These are phyloP conservation scores for Aselliscus stoliczkanus DNA, from an alignment of 2,797 vertebrate species.

Conservation along the genomic window DNA sequence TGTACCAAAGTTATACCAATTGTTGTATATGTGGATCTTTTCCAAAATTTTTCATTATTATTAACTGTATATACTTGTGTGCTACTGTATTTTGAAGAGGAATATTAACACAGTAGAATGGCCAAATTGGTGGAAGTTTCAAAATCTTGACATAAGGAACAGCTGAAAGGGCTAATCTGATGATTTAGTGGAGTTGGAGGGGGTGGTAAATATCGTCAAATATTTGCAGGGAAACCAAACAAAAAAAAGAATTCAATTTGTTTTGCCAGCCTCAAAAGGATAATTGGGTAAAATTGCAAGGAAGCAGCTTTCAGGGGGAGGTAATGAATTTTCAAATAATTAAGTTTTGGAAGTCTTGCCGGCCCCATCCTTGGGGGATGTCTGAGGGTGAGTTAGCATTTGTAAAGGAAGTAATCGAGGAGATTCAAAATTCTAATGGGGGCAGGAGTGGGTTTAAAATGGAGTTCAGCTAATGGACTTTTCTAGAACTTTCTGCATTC, in stretches of 20 bases:
- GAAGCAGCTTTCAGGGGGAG: neutral
- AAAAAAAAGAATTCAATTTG: slow-evolving; percentile 36
- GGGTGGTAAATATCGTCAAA: slow-evolving; percentile 33
- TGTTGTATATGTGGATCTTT: neutral
- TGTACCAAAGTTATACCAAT: neutral
- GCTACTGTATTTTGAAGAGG: neutral
- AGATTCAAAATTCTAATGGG: neutral
- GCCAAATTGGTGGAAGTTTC: neutral
- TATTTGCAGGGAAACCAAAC: slow-evolving; percentile 43
- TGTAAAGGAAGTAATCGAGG: slow-evolving; percentile 11
- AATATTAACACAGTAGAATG: neutral
- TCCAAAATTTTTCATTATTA: neutral
- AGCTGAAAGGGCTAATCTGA: neutral
- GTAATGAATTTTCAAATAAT: slow-evolving; percentile 56
- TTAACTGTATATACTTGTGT: neutral
- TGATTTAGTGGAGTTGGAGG: neutral
- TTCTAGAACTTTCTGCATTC: neutral
- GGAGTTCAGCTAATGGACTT: neutral
- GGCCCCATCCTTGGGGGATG: neutral
- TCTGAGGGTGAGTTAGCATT: neutral
- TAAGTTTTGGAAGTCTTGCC: slow-evolving; percentile 22
- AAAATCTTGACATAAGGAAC: neutral
- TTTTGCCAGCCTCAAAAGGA: slow-evolving; percentile 16
- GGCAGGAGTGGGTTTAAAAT: neutral
- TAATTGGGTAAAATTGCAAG: neutral